Evolutionary conservation across 2,797 vertebrate genomes (phyloP).

Genomic region (Chelonia mydas): DNA sequence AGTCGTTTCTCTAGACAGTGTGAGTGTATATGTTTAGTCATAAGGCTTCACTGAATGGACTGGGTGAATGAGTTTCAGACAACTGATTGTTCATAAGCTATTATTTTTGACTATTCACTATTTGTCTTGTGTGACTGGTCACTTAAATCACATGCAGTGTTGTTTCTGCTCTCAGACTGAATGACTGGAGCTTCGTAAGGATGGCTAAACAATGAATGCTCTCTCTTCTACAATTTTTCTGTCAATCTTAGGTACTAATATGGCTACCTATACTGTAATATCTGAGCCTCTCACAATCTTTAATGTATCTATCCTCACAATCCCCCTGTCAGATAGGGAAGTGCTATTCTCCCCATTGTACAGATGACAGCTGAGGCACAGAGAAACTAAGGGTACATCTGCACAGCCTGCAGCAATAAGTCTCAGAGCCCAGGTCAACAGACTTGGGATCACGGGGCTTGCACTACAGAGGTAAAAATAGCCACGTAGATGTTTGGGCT

Average conservation of each 20-base stretch:
- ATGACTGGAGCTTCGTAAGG: neutral
- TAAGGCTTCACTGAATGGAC: neutral
- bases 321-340: neutral
- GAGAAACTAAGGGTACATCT: neutral
- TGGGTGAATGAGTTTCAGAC: neutral
- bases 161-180: neutral
- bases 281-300: neutral
- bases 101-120: neutral
- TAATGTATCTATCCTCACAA: neutral
- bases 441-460: neutral
- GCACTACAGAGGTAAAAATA: neutral
- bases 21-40: neutral
- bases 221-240: neutral
- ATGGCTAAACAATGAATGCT: neutral
- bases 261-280: no score
- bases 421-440: neutral
- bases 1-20: neutral
- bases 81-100: neutral
- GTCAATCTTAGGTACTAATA: neutral
- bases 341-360: neutral
- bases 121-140: neutral
- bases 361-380: neutral
- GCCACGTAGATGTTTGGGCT: neutral
- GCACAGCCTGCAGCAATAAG: neutral
- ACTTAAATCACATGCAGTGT: neutral